Evolutionary conservation across 1,140 invertebrate species (phyloP), one percentile per base, ranked within the genome.

Genomic region (Liolophura sinensis): DNA sequence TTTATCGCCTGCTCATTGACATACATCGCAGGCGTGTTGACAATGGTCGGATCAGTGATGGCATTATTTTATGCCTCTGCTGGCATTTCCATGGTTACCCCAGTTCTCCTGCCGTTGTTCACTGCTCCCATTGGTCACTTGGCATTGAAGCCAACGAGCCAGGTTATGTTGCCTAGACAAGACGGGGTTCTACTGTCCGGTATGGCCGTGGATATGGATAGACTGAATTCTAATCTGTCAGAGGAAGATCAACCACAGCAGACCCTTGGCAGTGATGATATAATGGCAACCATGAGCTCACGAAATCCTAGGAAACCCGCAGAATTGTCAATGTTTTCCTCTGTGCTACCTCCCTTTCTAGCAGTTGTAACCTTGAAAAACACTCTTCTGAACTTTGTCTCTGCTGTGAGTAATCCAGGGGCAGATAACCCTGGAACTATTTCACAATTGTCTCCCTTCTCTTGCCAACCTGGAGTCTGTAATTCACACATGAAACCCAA

Each of bases 11-110:
- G 91, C 67, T 81, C 91, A 0, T 85, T 90, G 6, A 90, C 90
- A 49, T 95, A 94, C 82, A 85, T 90, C 1, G 89, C 90, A 15
- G 89, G 90, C 56, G 78, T 94, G 18, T 80, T 91, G 47, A 90
- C 91, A 4, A 80, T 94, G 31, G 79, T 92, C 49, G 90, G 74
- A 22, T 80, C 78, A 15, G 76, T 76, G 1, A 58, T 77, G 1
- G 57, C 78, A 24, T 75, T 72, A 31, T 68, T 71, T 5, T 64
- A 71, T 20, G 62, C 69, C 11, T 66, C 73, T 22, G 48, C 70
- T 24, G 59, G 65, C 1, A 31, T 80, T 24, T 63, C 71, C 12
- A 62, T 65, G 54, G n/a, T 27, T 27, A 56, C 22, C n/a, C 54
- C n/a, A 14, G 54, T 56, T 18, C 27, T 24, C 51, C 18, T 56